Evolutionary conservation across 2,797 vertebrate genomes (phyloP), one percentile per base, ranked within the genome.

Genomic region (Oryzias dopingdopingensis): DNA sequence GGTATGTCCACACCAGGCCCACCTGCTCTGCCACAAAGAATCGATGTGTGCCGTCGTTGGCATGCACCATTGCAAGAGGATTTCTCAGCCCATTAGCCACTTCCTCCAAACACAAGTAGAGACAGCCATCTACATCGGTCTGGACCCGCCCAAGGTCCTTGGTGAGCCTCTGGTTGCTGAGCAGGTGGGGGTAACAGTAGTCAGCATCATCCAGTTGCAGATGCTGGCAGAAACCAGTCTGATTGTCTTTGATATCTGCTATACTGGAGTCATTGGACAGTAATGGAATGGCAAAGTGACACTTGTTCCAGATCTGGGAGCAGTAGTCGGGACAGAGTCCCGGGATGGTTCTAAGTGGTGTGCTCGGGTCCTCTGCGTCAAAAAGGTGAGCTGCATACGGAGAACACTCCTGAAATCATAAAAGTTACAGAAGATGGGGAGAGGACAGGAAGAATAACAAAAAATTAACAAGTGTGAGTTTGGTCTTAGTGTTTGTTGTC

Each of bases 21-120:
- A 97, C 87, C 83, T 98, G 97, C 81, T 99, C 97, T 0, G 96
- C 97, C 42, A 98, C 83, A 49, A 99, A 99, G 72, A 97, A 94
- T 49, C 97, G 88, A 70, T 98, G 95, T 0, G 94, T 96, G 55
- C 96, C 95, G 0, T 99, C 97, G 0, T 86, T 90, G 32, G 96
- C 94, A 0, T 98, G 95, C 15, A 94, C 94, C 96, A 99, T 96
- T 0, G 94, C 95, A 0, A 99, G 90, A 0, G 97, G 97, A 64
- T 98, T 99, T 51, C 87, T 86, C 47, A 99, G 89, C 41, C 93
- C 93, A 0, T 97, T 96, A 49, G 96, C 95, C 0, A 94, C 93
- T 72, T 98, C 96, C 59, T 85, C 61, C 6, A 99, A 90, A 67
- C 97, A 99, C 40, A 99, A 86, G 84, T 99, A 95, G 44, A 98